Percentiles rank a stretch among this genome's conserved stretches.
Conservation (phyloP, 2,888 invertebrate genomes). For the Dynastes maya region DNA sequence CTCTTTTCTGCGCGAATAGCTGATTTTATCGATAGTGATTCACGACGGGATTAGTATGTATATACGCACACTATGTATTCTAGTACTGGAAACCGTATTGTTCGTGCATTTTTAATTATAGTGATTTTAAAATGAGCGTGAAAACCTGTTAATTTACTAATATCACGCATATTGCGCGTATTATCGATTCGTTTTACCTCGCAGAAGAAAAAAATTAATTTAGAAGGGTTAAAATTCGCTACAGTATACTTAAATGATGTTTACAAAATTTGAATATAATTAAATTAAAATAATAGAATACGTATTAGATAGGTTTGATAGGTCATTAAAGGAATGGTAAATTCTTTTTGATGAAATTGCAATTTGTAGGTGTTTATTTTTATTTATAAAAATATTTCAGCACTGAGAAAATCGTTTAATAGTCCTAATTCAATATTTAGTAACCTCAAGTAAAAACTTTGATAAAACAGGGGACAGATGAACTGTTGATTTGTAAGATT, state of each 20-base stretch:
- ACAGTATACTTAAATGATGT: background rate
- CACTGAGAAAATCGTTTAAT: too few species aligned
- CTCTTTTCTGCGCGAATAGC: constrained; percentile 38
- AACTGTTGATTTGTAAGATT: too few species aligned
- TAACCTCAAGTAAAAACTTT: too few species aligned
- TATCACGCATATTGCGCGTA: constrained; percentile 14
- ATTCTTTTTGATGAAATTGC: too few species aligned
- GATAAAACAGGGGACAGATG: too few species aligned
- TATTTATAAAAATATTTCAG: too few species aligned
- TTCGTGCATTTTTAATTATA: constrained; percentile 38
- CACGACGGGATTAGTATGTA: constrained; percentile 32
- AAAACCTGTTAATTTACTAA: constrained; percentile 16
- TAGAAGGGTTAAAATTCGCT: background rate
- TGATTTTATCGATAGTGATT: constrained; percentile 49
- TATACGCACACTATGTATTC: constrained; percentile 11
- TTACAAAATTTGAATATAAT: background rate
- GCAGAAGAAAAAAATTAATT: background rate
- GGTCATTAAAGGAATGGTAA: too few species aligned
- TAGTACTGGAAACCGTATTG: constrained; percentile 16
- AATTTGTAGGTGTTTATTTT: too few species aligned
- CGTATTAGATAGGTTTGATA: too few species aligned
- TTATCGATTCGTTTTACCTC: constrained; percentile 8
- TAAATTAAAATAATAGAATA: too few species aligned
- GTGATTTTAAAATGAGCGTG: constrained; percentile 30
- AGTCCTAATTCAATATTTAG: too few species aligned